Evolutionary conservation across 2,797 vertebrate genomes (phyloP), one percentile per base, ranked within the genome.

Genomic region (Mallotus villosus): DNA sequence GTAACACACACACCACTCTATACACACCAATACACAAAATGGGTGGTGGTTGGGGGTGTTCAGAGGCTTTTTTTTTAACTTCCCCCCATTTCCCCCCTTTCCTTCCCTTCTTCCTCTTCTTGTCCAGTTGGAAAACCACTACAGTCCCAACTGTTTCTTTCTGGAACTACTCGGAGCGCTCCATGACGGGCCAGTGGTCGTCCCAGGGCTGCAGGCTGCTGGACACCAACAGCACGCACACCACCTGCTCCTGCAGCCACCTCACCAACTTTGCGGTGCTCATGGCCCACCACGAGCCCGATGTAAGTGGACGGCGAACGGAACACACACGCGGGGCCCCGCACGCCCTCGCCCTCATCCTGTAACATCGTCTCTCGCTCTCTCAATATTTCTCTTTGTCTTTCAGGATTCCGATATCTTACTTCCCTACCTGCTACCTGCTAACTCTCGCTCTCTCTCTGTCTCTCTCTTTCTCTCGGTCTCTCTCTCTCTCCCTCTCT

Each of bases 131-230:
- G 29, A 32, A 32, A 32, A 98, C 91, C 99, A 97, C 89, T 96
- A 97, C 93, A 99, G 99, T 87, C 96, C 97, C 87, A 99, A 99
- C 92, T 99, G 97, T 80, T 99, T 97, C 60, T 99, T 99, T 99
- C 92, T 99, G 97, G 97, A 99, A 99, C 90, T 99, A 99, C 89
- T 99, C 97, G 0, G 97, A 99, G 90, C 93, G 96, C 71, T 99
- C 96, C 81, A 99, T 99, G 97, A 96, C 96, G 94, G 97, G 97
- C 84, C 96, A 96, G 87, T 99, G 97, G 97, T 99, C 97, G 84
- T 99, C 97, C 74, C 97, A 98, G 81, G 97, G 97, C 87, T 99
- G 97, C 88, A 98, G 96, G 81, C 93, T 98, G 77, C 92, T 99
- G 63, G 94, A 95, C 76, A 97, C 97, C 71, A 99, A 99, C 91